These are phyloP conservation scores for Crax fasciolata DNA, from an alignment of 2,797 vertebrate genomes.

Conservation along the genomic window DNA sequence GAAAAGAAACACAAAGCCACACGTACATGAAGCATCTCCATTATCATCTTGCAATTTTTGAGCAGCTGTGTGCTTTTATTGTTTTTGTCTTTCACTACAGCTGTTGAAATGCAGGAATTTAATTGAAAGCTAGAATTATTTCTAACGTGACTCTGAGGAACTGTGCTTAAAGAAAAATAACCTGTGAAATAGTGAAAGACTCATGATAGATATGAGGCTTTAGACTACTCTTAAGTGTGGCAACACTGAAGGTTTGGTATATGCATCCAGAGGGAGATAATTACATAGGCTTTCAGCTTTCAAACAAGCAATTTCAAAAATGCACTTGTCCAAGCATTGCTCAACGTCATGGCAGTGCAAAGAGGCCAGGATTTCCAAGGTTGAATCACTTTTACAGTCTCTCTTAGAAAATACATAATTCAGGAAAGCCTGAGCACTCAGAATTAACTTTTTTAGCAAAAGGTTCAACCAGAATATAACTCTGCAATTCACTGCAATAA, in stretches of 20 bases:
- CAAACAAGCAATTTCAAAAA: not conserved
- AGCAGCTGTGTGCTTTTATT: not conserved
- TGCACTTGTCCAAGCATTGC: constrained; percentile 5
- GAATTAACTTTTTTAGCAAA: not conserved
- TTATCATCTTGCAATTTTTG: not conserved
- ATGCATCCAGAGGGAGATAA: not conserved
- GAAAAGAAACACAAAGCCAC: not conserved
- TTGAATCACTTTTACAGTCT: not conserved
- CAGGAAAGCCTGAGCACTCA: not conserved
- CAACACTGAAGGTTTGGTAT: not conserved
- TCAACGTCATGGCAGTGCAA: not conserved
- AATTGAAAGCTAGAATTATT: not conserved
- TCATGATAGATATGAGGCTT: not conserved
- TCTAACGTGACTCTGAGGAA: not conserved
- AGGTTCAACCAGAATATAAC: not conserved
- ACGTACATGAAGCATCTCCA: not conserved
- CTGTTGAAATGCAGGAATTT: not conserved
- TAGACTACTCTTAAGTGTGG: not conserved
- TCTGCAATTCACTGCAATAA: constrained; percentile 38
- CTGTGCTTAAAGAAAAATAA: not conserved
- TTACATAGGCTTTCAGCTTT: constrained; percentile 22
- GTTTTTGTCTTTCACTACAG: not conserved
- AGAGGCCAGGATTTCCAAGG: constrained; percentile 26
- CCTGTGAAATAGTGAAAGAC: not conserved
- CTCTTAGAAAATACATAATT: not conserved